phyloP scores from a whole-genome alignment of 2,888 invertebrate species.

The Noctua fimbriata region DNA sequence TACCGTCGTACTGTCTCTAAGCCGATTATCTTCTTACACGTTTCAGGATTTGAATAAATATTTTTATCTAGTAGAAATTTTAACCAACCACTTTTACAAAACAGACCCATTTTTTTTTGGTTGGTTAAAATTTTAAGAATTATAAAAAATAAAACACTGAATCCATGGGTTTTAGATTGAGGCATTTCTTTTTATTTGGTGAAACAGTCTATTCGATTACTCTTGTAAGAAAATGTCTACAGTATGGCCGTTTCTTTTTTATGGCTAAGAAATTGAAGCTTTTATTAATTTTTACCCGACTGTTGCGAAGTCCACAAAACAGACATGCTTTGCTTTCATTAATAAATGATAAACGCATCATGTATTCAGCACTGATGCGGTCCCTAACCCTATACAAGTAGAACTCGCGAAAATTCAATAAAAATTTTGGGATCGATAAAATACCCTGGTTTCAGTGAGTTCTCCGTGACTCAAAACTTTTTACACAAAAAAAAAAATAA shows the following conservation, averaged over 20 bases:
- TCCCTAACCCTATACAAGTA: neutral
- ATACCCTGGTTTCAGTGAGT: neutral
- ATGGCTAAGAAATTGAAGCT: neutral
- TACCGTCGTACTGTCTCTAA: neutral
- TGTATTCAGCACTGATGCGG: slow-evolving; percentile 25
- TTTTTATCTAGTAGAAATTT: neutral
- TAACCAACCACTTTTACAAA: neutral
- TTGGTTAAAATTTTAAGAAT: neutral
- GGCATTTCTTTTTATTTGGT: neutral
- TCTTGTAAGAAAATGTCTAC: too few species aligned
- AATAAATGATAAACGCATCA: slow-evolving; percentile 10
- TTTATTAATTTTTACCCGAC: neutral
- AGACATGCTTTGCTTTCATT: slow-evolving; percentile 7
- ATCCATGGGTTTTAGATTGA: neutral
- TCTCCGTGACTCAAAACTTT: slow-evolving; percentile 8
- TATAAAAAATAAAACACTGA: neutral
- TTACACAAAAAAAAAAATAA: neutral
- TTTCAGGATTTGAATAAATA: slow-evolving; percentile 3
- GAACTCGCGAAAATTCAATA: slow-evolving; percentile 16
- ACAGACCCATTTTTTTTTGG: neutral
- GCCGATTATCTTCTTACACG: slow-evolving; percentile 8
- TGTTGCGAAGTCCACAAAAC: neutral
- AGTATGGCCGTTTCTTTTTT: neutral
- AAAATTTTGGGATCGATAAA: slow-evolving; percentile 26
- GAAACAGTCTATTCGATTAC: neutral